Base-by-base conservation (phyloP, 2,113 vertebrate species). In the Alethe castanea region DNA sequence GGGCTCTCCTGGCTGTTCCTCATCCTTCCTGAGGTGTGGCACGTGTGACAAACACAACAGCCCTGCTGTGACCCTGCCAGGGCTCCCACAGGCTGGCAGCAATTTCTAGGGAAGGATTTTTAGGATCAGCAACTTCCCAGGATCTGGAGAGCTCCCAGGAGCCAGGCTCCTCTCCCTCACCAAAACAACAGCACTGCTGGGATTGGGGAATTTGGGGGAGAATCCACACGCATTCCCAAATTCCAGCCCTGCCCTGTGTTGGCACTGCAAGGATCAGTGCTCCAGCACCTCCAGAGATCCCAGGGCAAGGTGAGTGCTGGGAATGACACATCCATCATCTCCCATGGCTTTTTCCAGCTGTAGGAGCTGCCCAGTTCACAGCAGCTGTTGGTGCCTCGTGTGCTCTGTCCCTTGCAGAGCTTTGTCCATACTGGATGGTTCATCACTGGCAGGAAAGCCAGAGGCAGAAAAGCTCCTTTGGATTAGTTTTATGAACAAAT, bases 381-480 rank as follows among this genome's bases (percentile, higher is more conserved):
- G 38, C 24, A 16, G 45, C 61, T 12, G 7, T 1, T 3, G 26
- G 0, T 14, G 42, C 54, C 36, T 59, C 47, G 2, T 29, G 17
- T 12, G 47, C 35, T 36, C 81, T 23, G n/a, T 9, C 14, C 77
- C 35, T 36, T 3, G 33, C 56, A n/a, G 40, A 65, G 19, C 8
- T 61, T 45, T 61, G 13, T 52, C 38, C 69, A 3, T 2, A 6
- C n/a, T n/a, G 76, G 36, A 3, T 1, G 2, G 26, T 56, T 12
- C 40, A 60, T n/a, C 0, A 0, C 53, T 9, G 20, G 26, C 15
- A 29, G 61, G 24, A 44, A 87, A 89, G 67, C 0, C 44, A 45
- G n/a, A 36, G 61, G 65, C 38, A 44, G 66, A 64, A 73, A 64
- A 69, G 17, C 66, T 88, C 28, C n/a, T 88, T 57, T 1, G 1